Base-by-base conservation (phyloP, 1,140 invertebrate species). In the Ostrea edulis region DNA sequence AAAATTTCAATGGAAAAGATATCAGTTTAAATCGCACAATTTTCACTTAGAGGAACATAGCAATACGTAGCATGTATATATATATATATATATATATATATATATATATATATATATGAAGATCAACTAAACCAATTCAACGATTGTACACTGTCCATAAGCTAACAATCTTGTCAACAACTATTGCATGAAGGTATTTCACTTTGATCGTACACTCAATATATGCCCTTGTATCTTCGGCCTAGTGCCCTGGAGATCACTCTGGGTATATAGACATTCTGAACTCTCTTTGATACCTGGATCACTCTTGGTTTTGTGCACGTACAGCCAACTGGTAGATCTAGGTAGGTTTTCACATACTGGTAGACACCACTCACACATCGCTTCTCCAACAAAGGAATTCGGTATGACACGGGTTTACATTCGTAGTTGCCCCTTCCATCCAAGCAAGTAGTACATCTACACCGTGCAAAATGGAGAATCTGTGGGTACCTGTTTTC, bases 401-500 rank as follows among this genome's bases (percentile, higher is more conserved):
- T 89, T 25, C 89, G 84, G 14, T 89, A 89, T 8, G 84, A 86
- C 9, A 89, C 86, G 1, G 89, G 86, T 14, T 77, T 71, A 77
- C 89, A 89, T 58, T 87, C 86, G 35, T 86, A 89, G 20, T 82
- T 87, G 0, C 54, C 86, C 54, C 77, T 84, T 22, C 84, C 58
- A 11, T 65, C 58, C 17, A 88, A 58, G 58, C 89, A 89, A 44
- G 44, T 87, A 0, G 71, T 83, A 14, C 89, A 89, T 14, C 89
- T 68, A 58, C 89, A 89, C 65, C 71, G 77, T 11, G 89, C 89
- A 55, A 89, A 87, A 11, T 87, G 85, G 0, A 89, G 77, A 17
- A 87, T 84, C n/a, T 85, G 89, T 0, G 89, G 89, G 55, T 89
- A 89, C 11, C 89, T 54, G 17, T 89, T 87, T 25, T 89, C 86